phyloP scores from a whole-genome alignment of 2,888 invertebrate genomes.

The Alentia gelatinosa region DNA sequence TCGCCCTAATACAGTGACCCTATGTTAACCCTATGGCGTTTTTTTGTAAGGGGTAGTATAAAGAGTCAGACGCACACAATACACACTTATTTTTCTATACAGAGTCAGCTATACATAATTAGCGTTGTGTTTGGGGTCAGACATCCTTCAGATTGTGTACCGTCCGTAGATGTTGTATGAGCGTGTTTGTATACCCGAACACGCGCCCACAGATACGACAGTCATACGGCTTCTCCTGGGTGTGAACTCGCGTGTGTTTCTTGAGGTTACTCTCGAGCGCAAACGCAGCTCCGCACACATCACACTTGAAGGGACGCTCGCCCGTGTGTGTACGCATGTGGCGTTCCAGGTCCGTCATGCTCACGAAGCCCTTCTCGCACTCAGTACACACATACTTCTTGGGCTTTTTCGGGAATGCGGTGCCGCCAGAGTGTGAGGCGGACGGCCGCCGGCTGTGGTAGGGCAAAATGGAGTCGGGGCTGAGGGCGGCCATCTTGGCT shows the following conservation, averaged over 20 bases:
- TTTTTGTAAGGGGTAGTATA: too few relatives aligned
- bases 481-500: slow-evolving; percentile 25
- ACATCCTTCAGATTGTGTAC: slow-evolving; percentile 10
- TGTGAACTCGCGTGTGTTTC: slow-evolving; percentile 12
- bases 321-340: slow-evolving; percentile 10
- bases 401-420: background rate
- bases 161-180: slow-evolving; percentile 8
- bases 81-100: too few relatives aligned
- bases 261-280: slow-evolving; percentile 31
- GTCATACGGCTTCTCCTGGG: slow-evolving; percentile 32
- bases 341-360: background rate
- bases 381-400: slow-evolving; percentile 9
- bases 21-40: too few relatives aligned
- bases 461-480: slow-evolving; percentile 22
- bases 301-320: slow-evolving; percentile 6
- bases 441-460: slow-evolving; percentile 31
- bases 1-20: too few relatives aligned
- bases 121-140: too few relatives aligned
- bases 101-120: too few relatives aligned
- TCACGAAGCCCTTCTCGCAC: slow-evolving; percentile 18
- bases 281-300: slow-evolving; percentile 20
- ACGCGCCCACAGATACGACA: slow-evolving; percentile 24
- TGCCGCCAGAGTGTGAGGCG: background rate
- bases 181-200: background rate
- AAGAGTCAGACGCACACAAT: too few relatives aligned